Base-by-base conservation (phyloP, 2,113 vertebrate genomes). In the Anguilla japonica region DNA sequence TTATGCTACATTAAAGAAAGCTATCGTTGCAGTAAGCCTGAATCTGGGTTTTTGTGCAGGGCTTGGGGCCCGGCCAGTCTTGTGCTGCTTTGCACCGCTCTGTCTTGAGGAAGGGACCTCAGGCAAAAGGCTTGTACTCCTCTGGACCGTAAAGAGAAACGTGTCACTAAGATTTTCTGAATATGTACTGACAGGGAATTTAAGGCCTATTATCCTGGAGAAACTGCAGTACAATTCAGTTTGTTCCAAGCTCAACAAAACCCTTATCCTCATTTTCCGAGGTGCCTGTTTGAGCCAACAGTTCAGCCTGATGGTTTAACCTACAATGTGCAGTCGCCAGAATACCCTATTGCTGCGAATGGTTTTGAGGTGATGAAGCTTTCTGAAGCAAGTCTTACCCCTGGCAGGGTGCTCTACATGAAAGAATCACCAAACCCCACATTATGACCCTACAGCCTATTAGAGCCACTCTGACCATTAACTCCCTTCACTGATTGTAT, bases 211-310 rank as follows among this genome's bases (percentile, higher is more conserved):
- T 92, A 90, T 91, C 82, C 89, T 22, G 84, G 57, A 87, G 86
- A 88, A 87, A 91, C 89, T 89, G 89, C 85, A 92, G 83, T 87
- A 56, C 87, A 87, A 87, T 90, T 91, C 86, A 46, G 89, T 91
- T 89, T 89, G 46, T 83, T 92, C 90, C 82, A 90, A 90, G 90
- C 83, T 79, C 43, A 91, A 88, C 86, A 85, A 81, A 85, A 90
- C 90, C 86, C 82, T 29, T 88, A 82, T 87, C 63, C 56, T 79
- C 16, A 0, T 86, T 86, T 86, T 83, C 84, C 82, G 34, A 78
- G 40, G 56, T 87, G n/a, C 13, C 79, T 16, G 53, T 8, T 60
- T 2, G 34, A 67, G 80, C 53, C 41, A 34, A 60, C 60, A 63
- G 81, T 82, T 60, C 79, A 26, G 79, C 56, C 83, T 82, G 78